Evolutionary conservation across 2,113 vertebrate genomes (phyloP).

Genomic region (Fregata magnificens): DNA sequence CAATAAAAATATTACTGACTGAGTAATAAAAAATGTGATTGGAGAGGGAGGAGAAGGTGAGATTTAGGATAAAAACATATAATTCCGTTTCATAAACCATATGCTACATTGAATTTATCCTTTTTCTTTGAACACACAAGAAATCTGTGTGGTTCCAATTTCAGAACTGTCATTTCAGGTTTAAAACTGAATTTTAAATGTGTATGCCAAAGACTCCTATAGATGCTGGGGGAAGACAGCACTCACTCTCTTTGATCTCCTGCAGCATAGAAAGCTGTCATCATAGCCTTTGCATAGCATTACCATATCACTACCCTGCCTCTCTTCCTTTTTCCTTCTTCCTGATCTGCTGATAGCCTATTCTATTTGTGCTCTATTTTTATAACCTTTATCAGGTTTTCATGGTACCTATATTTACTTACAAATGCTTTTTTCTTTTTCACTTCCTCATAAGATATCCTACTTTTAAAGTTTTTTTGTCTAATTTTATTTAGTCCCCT

Average conservation of each 20-base stretch:
- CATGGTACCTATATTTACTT: background rate
- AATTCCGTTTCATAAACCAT: background rate
- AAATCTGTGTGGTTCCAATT: background rate
- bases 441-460: background rate
- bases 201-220: background rate
- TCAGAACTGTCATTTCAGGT: background rate
- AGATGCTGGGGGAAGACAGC: background rate
- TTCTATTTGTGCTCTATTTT: background rate
- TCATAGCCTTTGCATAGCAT: background rate
- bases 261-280: background rate
- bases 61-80: background rate
- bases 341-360: background rate
- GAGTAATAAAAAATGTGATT: background rate
- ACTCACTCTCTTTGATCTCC: background rate
- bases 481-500: background rate
- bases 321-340: background rate
- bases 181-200: constrained; percentile 19
- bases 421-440: background rate
- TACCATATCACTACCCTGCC: background rate
- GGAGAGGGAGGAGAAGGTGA: background rate
- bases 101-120: background rate
- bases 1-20: background rate
- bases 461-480: background rate
- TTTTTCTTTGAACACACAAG: background rate
- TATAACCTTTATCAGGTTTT: background rate